These are phyloP conservation scores for Malurus splendens DNA, from an alignment of 2,797 vertebrate genomes.

Conservation along the genomic window DNA sequence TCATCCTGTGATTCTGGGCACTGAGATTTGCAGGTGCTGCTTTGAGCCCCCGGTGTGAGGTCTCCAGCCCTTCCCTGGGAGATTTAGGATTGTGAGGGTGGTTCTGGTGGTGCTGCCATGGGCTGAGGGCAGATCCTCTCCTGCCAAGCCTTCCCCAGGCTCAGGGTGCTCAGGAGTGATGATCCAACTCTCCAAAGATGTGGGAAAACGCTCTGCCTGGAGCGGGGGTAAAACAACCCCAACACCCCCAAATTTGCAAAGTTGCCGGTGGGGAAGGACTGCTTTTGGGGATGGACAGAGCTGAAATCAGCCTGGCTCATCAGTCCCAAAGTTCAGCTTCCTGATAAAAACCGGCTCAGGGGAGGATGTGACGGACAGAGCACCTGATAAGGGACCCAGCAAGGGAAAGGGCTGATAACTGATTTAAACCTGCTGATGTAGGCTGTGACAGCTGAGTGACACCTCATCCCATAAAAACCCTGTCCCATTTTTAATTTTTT, in stretches of 20 bases:
- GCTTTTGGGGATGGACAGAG: not conserved
- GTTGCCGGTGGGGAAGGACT: rapidly evolving
- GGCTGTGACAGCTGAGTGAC: not conserved
- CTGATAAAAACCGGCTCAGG: rapidly evolving
- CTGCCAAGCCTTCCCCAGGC: not conserved
- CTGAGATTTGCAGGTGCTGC: rapidly evolving
- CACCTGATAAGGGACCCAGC: not conserved
- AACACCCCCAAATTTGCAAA: not conserved
- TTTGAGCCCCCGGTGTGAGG: not conserved
- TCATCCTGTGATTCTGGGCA: not conserved
- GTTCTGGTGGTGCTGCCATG: rapidly evolving
- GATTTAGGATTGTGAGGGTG: not conserved
- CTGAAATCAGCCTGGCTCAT: not conserved
- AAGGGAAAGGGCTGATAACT: not conserved
- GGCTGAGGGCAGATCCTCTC: not conserved
- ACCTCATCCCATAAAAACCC: not conserved
- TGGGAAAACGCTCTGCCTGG: not conserved
- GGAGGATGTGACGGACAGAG: not conserved
- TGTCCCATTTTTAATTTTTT: not conserved
- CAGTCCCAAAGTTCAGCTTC: not conserved
- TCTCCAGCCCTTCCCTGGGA: not conserved
- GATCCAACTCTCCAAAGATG: not conserved
- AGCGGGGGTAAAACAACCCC: rapidly evolving
- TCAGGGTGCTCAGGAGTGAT: not conserved
- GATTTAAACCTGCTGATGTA: not conserved